Evolutionary conservation across 2,797 vertebrate genomes (phyloP), one percentile per base, ranked within the genome.

Genomic region (Thamnophis elegans): DNA sequence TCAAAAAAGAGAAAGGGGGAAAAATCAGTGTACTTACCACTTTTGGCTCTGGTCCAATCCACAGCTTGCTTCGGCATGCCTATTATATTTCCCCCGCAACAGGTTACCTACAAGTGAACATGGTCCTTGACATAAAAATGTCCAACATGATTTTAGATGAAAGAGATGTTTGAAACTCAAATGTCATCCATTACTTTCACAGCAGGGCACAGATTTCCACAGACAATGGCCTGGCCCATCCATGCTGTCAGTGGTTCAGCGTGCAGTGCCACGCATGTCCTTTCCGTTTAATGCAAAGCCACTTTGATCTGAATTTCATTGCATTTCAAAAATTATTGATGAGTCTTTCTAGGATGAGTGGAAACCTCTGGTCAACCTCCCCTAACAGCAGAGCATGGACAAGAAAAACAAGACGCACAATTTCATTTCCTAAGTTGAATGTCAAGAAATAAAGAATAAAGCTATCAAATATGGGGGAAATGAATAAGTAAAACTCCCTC

Each of bases 151-250:
- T 25, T 47, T 90, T 16, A 85, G 53, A 59, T 90, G 20, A 58
- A 90, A 90, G 73, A 82, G 89, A 59, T 85, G 55, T 90, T 56
- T 90, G 36, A 85, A 90, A 59, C 73, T 47, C 42, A 85, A 85
- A 28, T 91, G 78, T 32, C 59, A 91, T 90, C 55, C 16, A 51
- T 53, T 91, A 60, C 55, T 42, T 59, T 91, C 68, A 90, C 78
- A 85, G 82, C 56, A 60, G 20, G 56, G 10, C 26, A 90, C 22
- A 12, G 56, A 90, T 89, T 68, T 68, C 60, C 62, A 62, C 59
- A 28, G 55, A 85, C 82, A 32, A 91, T 60, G 59, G 42, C 59
- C 78, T 59, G 68, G 56, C 14, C 26, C 56, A 60, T 89, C 88
- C 62, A 62, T 53, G 58, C 88, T 65, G 59, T 28, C 42, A 10